phyloP scores from a whole-genome alignment of 1,140 invertebrate species.

The Drosophila tristis region DNA sequence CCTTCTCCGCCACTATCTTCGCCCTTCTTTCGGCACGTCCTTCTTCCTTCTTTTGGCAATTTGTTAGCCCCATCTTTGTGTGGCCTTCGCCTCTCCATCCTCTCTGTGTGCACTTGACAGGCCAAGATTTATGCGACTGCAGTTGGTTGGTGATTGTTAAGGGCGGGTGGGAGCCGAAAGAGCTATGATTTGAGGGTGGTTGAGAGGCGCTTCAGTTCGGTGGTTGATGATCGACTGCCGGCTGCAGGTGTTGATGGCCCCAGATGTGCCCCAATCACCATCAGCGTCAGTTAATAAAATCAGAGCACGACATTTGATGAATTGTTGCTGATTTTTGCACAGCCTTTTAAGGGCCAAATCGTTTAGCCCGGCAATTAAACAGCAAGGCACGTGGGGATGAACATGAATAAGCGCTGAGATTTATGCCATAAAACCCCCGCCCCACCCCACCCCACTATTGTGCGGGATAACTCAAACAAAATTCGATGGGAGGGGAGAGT shows the following conservation, averaged over 20 bases:
- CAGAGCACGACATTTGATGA: conserved; percentile 73
- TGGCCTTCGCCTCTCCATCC: conserved; percentile 7
- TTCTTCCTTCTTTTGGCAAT: conserved; percentile 31
- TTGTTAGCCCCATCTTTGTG: conserved; percentile 58
- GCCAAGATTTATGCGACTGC: conserved; percentile 71
- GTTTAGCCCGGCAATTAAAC: conserved; percentile 62
- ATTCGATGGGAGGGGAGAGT: neutral
- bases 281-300: conserved; percentile 81
- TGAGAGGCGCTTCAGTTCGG: neutral
- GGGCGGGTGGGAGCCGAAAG: neutral
- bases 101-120: conserved; percentile 51
- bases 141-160: conserved; percentile 50
- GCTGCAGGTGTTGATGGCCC: conserved; percentile 71
- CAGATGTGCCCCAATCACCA: conserved; percentile 78
- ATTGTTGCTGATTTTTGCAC: conserved; percentile 64
- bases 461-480: neutral
- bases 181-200: neutral
- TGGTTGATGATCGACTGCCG: conserved; percentile 41
- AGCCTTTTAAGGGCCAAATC: conserved; percentile 59
- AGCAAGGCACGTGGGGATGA: neutral
- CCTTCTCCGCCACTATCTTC: too few relatives aligned
- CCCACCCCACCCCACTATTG: neutral
- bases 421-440: conserved; percentile 11
- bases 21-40: neutral
- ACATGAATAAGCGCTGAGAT: neutral